Evolutionary conservation across 2,113 vertebrate genomes (phyloP), one percentile per base, ranked within the genome.

Genomic region (Crocuta crocuta): DNA sequence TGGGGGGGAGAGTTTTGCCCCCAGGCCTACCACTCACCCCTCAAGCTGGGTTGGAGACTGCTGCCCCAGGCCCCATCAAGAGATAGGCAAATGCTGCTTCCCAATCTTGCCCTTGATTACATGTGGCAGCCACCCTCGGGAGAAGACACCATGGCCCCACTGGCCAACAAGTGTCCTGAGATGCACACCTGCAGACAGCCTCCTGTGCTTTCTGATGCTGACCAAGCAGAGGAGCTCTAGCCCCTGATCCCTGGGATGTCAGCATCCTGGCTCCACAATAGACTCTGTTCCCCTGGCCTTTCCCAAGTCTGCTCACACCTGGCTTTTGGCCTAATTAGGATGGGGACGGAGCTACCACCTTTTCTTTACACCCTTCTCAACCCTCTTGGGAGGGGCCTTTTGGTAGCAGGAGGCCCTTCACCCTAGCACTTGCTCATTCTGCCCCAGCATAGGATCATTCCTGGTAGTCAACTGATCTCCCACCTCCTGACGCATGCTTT

Each of bases 401-500:
- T 2, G 16, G 66, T 43, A 21, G 26, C 43, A 86, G 31, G 23
- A n/a, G n/a, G 45, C 53, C 28, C 78, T 53, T 35, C 2, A 12
- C n/a, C 45, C 7, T 23, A 45, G 89, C 23, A 0, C 58, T 31
- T 2, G 2, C 53, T 17, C 21, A 10, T 43, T 53, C 84, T 53
- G 8, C 43, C 48, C 73, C 28, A 19, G 33, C 0, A 5, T 5
- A 10, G 13, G 24, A 0, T 7, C 1, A 11, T 39, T 61, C 73
- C 93, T 79, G 35, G 24, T 21, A 13, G 10, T 39, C 43, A 66
- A 35, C 19, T 26, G 35, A 0, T 65, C 58, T 65, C 35, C 96
- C 68, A 70, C 53, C 84, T 97, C 85, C 96, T 97, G 91, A 98
- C 28, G 6, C n/a, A 39, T 61, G 98, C 71, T 98, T 98, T 87